Conservation (phyloP, 2,888 invertebrate species). For the Mythimna impura region DNA sequence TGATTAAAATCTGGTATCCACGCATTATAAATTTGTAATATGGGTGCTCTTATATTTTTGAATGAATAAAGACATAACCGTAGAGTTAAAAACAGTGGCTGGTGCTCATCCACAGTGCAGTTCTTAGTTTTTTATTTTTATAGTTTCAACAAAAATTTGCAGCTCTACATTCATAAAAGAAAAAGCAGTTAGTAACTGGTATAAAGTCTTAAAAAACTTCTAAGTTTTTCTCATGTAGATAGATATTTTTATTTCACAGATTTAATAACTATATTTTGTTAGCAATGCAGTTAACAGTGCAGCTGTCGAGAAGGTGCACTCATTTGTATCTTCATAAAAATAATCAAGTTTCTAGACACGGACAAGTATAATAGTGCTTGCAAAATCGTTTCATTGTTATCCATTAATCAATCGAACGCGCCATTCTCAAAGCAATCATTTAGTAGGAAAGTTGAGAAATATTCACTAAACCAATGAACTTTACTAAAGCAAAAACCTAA, state of each 20-base stretch:
- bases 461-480: constrained; percentile 24
- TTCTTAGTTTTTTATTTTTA: constrained; percentile 20
- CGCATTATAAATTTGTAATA: not conserved
- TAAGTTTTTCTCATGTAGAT: constrained; percentile 5
- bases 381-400: constrained; percentile 72
- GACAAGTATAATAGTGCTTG: constrained; percentile 63
- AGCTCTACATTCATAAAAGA: not conserved
- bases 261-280: constrained; percentile 26
- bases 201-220: not conserved
- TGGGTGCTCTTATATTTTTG: not conserved
- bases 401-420: constrained; percentile 64
- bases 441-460: constrained; percentile 40
- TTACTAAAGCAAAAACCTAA: constrained; percentile 23
- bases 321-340: constrained; percentile 53
- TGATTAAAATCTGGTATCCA: constrained; percentile 12
- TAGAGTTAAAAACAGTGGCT: constrained; percentile 28
- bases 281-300: constrained; percentile 35
- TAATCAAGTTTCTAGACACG: constrained; percentile 58
- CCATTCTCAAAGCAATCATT: constrained; percentile 57
- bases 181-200: not conserved
- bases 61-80: constrained; percentile 15
- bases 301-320: constrained; percentile 48
- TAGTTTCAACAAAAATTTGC: not conserved
- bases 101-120: constrained; percentile 4
- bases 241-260: not conserved